Percentiles rank a stretch among this genome's conserved stretches.
Evolutionary conservation across 2,888 invertebrate genomes (phyloP).

Genomic region (Parochlus steinenii): DNA sequence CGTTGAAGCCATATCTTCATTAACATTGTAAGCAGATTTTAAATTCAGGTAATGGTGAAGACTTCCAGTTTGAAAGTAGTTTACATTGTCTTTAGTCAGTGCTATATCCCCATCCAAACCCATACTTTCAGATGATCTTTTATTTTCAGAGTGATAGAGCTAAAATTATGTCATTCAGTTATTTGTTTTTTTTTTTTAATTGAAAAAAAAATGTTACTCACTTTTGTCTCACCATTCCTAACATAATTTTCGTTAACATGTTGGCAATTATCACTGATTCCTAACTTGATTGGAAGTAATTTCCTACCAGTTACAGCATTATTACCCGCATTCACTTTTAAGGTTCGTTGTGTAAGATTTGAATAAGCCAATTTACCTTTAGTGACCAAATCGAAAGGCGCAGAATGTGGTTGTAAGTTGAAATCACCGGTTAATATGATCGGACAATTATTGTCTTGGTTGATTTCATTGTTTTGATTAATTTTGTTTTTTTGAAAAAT

Average conservation of each 20-base stretch:
- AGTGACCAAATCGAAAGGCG: slow-evolving; percentile 50
- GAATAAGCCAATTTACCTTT: slow-evolving; percentile 32
- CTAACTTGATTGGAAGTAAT: slow-evolving; percentile 27
- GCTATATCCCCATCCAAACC: slow-evolving; percentile 2
- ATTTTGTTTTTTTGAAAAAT: slow-evolving; percentile 15
- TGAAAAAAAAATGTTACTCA: neutral
- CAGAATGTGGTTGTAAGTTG: slow-evolving; percentile 62
- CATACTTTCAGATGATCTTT: neutral
- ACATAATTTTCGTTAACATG: slow-evolving; percentile 32
- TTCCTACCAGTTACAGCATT: slow-evolving; percentile 16
- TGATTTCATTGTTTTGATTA: slow-evolving; percentile 12
- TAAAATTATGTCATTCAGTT: no score
- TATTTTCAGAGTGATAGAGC: slow-evolving; percentile 11
- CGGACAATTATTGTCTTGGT: slow-evolving; percentile 36
- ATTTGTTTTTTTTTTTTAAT: no score
- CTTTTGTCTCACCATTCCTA: neutral
- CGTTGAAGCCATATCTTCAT: slow-evolving; percentile 50
- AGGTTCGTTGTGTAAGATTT: slow-evolving; percentile 22
- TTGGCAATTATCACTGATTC: slow-evolving; percentile 42
- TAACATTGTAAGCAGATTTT: slow-evolving; percentile 32
- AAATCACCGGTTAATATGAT: slow-evolving; percentile 87
- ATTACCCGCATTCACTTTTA: slow-evolving; percentile 14
- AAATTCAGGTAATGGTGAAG: slow-evolving; percentile 51
- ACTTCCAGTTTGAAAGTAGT: slow-evolving; percentile 40
- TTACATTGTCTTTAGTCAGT: slow-evolving; percentile 12